A percentile compares a stretch with the other conserved stretches of the same genome.
phyloP scores from a whole-genome alignment of 30 jellyfish, hydroid and myxozoan species.

The Aurelia sp. region DNA sequence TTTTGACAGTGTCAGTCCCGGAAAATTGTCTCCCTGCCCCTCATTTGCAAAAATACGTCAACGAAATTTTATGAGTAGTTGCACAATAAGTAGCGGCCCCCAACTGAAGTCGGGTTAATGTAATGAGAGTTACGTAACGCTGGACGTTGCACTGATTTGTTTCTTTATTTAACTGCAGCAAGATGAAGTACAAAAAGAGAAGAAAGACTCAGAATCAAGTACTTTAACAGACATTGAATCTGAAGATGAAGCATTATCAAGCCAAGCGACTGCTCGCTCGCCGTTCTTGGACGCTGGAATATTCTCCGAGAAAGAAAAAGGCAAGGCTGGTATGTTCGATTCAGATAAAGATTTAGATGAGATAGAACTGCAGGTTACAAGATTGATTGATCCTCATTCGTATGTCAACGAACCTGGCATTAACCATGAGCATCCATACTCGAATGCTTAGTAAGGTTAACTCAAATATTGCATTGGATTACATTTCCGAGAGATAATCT shows the following conservation, averaged over 20 bases:
- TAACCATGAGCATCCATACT: slow-evolving; percentile 15
- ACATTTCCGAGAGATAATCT: too few species aligned
- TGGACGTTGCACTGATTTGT: too few species aligned
- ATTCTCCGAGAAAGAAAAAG: slow-evolving; percentile 27
- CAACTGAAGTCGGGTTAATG: too few species aligned
- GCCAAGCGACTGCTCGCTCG: slow-evolving; percentile 28
- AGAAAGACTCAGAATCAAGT: slow-evolving; percentile 54
- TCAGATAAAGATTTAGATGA: slow-evolving; percentile 65
- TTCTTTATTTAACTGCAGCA: slow-evolving; percentile 2
- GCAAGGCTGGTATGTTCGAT: slow-evolving; percentile 34
- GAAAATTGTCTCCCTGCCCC: too few species aligned
- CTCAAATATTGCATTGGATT: too few species aligned
- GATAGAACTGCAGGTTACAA: slow-evolving; percentile 16
- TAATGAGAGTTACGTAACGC: too few species aligned
- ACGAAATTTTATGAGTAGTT: too few species aligned
- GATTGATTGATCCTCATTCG: slow-evolving; percentile 13
- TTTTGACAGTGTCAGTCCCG: too few species aligned
- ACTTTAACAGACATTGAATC: slow-evolving; percentile 59
- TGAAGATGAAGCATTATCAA: slow-evolving; percentile 24
- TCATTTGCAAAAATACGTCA: too few species aligned
- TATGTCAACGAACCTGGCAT: slow-evolving; percentile 26
- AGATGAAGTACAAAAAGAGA: slow-evolving; percentile 61
- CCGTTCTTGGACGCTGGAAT: slow-evolving; percentile 26
- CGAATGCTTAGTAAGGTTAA: slow-evolving; percentile 23
- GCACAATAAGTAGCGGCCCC: too few species aligned